Evolutionary conservation across 2,888 invertebrate genomes (phyloP).

Genomic region (Leistus spinibarbis): DNA sequence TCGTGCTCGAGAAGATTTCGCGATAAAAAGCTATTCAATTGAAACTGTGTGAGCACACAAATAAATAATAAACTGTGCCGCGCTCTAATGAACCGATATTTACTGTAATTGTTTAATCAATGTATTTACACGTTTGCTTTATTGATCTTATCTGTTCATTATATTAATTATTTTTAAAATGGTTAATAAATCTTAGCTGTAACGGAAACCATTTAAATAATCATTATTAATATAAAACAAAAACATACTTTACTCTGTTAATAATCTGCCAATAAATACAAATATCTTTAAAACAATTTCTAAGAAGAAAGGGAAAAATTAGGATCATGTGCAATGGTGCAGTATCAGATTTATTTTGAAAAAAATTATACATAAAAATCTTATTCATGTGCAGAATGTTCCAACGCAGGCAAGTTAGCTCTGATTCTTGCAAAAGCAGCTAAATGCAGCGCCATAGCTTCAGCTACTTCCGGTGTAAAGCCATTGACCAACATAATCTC

Average conservation of each 20-base stretch:
- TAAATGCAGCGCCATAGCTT: conserved; percentile 46
- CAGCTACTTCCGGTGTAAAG: conserved; percentile 47
- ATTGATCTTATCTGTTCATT: background rate
- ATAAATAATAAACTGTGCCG: background rate
- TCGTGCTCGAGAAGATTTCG: conserved; percentile 28
- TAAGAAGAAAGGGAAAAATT: too few relatives aligned
- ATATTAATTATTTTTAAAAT: background rate
- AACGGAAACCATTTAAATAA: too few relatives aligned
- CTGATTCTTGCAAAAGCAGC: conserved; percentile 40
- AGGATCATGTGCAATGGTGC: too few relatives aligned
- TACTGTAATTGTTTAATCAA: conserved; percentile 14
- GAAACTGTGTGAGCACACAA: conserved; percentile 13
- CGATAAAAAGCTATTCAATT: conserved; percentile 32
- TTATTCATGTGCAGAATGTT: background rate
- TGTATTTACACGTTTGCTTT: background rate
- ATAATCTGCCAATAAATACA: too few relatives aligned
- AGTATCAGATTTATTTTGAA: too few relatives aligned
- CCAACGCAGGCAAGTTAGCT: conserved; percentile 39
- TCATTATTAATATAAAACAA: too few relatives aligned
- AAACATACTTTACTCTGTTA: too few relatives aligned
- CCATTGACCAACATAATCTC: conserved; percentile 24
- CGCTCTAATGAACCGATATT: background rate
- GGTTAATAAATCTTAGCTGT: too few relatives aligned
- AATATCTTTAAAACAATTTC: too few relatives aligned
- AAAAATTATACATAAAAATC: background rate